Conservation (phyloP, 2,797 vertebrate genomes). For the Bradypodion pumilum region DNA sequence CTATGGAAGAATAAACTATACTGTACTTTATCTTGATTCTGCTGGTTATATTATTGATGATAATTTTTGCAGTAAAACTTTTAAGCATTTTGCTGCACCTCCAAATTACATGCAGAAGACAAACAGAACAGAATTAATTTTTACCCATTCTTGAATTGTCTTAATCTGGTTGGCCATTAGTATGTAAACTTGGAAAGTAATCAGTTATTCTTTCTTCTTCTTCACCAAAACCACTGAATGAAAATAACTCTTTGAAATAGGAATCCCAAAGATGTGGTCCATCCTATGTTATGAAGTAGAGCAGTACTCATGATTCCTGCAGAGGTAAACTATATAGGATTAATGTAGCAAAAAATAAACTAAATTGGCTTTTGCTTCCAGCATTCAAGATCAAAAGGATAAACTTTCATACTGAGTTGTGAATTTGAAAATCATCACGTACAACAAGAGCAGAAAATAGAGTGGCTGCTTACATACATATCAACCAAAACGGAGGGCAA, state of each 20-base stretch:
- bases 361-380: not conserved
- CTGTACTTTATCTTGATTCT: not conserved
- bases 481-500: no score
- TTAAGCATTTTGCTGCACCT: not conserved
- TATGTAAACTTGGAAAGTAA: not conserved
- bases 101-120: not conserved
- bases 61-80: not conserved
- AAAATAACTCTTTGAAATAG: not conserved
- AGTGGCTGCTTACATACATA: not conserved
- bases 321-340: not conserved
- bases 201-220: not conserved
- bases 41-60: slow-evolving; percentile 26
- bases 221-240: not conserved
- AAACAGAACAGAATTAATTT: slow-evolving; percentile 10
- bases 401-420: not conserved
- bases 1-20: not conserved
- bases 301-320: not conserved
- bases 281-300: not conserved
- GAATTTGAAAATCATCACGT: not conserved
- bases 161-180: not conserved
- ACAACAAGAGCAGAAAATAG: not conserved
- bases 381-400: not conserved
- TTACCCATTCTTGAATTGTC: slow-evolving; percentile 18
- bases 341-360: not conserved
- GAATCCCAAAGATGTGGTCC: no score